A percentile compares a stretch with the other conserved stretches of the same genome.
Conservation (phyloP, 2,113 vertebrate genomes). For the Rhinopomastus cyanomelas region DNA sequence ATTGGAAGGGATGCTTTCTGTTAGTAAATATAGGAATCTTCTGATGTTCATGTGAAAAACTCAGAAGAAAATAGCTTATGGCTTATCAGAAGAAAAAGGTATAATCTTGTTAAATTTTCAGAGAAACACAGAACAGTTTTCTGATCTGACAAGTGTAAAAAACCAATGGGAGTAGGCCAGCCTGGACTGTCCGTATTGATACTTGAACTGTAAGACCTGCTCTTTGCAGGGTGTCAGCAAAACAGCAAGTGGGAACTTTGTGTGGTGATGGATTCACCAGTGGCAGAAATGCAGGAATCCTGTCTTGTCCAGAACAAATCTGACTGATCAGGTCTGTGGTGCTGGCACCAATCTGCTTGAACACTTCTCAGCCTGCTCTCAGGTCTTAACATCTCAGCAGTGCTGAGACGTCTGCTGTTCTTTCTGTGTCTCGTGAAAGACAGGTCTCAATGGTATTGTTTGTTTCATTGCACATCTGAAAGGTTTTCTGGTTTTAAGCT, state of each 20-base stretch:
- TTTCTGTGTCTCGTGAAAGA: neutral
- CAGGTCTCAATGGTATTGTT: neutral
- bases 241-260: neutral
- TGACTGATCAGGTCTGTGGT: neutral
- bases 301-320: neutral
- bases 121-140: accelerated
- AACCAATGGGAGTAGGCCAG: neutral
- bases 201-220: neutral
- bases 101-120: neutral
- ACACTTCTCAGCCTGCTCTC: neutral
- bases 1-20: neutral
- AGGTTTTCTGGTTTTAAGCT: neutral
- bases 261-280: neutral
- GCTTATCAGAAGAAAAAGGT: neutral
- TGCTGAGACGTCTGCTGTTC: neutral
- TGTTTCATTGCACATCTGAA: neutral
- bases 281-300: neutral
- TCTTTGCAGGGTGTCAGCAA: neutral
- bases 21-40: neutral
- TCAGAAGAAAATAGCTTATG: neutral
- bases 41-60: neutral
- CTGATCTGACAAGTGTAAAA: neutral
- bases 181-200: neutral
- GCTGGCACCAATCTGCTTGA: neutral
- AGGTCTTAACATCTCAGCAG: neutral